Evolutionary conservation across 92 coral and sea anemone species (phyloP).

Genomic region (Parazoanthus atlanticus): DNA sequence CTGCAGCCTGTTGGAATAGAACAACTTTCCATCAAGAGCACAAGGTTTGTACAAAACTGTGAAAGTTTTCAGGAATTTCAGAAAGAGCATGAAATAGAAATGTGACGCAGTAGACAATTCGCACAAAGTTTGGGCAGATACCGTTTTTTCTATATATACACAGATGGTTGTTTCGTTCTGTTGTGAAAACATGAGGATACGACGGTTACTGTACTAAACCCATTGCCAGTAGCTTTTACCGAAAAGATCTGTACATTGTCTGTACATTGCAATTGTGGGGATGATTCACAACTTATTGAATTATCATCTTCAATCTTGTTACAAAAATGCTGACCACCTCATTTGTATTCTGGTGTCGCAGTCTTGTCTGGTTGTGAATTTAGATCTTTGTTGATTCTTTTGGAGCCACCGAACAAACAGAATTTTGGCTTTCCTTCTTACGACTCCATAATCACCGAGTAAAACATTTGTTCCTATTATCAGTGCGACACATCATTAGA

Average conservation of each 20-base stretch:
- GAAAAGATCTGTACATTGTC: background rate
- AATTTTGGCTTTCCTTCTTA: background rate
- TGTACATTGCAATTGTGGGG: no score
- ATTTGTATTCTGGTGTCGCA: no score
- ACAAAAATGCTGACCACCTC: no score
- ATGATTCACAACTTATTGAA: no score
- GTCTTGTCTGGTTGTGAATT: no score
- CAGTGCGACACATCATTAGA: background rate
- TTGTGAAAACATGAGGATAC: background rate
- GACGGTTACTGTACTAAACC: no score
- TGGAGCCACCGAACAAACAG: background rate
- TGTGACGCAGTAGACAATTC: background rate
- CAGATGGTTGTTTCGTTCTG: background rate
- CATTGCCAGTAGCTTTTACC: background rate
- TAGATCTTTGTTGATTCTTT: background rate
- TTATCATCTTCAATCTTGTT: no score
- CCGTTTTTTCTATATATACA: background rate
- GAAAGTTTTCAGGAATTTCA: background rate
- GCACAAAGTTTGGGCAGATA: background rate
- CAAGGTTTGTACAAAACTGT: background rate
- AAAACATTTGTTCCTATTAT: no score
- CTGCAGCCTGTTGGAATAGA: background rate
- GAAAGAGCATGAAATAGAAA: background rate
- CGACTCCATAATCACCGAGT: background rate
- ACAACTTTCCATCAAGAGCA: background rate